These are phyloP conservation scores for Tenodera sinensis DNA, from an alignment of 2,888 invertebrate genomes.

Conservation along the genomic window DNA sequence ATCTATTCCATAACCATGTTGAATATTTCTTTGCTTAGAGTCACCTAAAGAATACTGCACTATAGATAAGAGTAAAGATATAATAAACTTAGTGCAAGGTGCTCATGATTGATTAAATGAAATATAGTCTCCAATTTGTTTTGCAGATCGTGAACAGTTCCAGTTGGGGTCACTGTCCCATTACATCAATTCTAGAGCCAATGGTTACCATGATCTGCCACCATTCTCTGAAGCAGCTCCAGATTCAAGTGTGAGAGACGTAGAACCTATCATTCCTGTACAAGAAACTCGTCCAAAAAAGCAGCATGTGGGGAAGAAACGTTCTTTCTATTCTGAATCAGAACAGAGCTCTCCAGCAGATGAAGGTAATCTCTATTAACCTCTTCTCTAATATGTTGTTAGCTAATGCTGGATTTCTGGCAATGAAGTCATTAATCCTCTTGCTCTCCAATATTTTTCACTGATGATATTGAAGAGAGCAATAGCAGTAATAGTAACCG, in stretches of 20 bases:
- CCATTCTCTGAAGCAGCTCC: conserved; percentile 73
- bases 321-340: conserved; percentile 62
- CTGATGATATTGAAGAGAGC: no score
- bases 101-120: no score
- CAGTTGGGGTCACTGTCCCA: conserved; percentile 95
- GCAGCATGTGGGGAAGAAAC: conserved; percentile 30
- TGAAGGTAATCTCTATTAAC: conserved; percentile 6
- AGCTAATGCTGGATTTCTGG: no score
- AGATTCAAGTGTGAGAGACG: conserved; percentile 73
- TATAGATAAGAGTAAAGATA: no score
- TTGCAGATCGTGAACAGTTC: conserved; percentile 73
- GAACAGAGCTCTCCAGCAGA: conserved; percentile 44
- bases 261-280: conserved; percentile 49
- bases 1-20: no score
- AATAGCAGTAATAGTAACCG: no score
- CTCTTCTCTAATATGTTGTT: no score
- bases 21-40: no score
- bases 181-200: conserved; percentile 80
- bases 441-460: no score
- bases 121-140: not conserved
- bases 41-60: no score
- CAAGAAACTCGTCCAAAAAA: conserved; percentile 31
- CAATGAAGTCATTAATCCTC: no score
- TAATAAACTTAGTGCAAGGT: no score
- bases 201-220: conserved; percentile 87